These are phyloP conservation scores for Bubo blakistoni DNA, from an alignment of 2,113 vertebrate genomes.

Conservation along the genomic window DNA sequence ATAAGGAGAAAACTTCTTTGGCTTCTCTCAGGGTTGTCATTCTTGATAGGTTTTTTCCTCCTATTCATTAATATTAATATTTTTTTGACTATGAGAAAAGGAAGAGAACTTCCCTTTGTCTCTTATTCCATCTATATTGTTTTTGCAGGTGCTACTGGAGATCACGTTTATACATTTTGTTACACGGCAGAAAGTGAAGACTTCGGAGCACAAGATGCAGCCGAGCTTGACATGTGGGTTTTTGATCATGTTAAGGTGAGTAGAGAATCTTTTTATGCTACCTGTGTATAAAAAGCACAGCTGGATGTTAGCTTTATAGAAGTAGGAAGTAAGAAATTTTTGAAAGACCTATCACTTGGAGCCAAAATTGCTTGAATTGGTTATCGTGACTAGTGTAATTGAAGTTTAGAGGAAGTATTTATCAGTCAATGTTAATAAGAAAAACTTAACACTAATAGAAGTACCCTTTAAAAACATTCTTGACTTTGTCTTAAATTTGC, in stretches of 20 bases:
- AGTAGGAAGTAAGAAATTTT: background rate
- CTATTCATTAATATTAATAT: background rate
- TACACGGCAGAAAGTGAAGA: slow-evolving; percentile 86
- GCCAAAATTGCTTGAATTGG: background rate
- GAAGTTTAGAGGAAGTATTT: background rate
- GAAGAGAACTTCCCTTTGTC: background rate
- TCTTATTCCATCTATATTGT: background rate
- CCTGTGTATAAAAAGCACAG: background rate
- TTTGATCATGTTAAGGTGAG: slow-evolving; percentile 91
- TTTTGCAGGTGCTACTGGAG: slow-evolving; percentile 84
- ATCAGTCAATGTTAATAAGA: background rate
- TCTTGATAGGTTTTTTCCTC: background rate
- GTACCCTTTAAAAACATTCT: background rate
- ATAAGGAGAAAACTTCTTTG: background rate
- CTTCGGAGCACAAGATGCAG: slow-evolving; percentile 89
- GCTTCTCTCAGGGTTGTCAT: background rate
- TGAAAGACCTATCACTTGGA: background rate
- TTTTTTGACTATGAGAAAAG: background rate
- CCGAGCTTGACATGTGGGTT: slow-evolving; percentile 90
- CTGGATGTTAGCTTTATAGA: background rate
- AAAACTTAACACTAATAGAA: background rate
- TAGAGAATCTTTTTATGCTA: background rate
- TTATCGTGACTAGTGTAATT: background rate
- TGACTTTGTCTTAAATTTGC: background rate
- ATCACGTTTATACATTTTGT: slow-evolving; percentile 84